Base-by-base conservation (phyloP, 2,888 invertebrate genomes). In the Omphaloscelis lunosa region DNA sequence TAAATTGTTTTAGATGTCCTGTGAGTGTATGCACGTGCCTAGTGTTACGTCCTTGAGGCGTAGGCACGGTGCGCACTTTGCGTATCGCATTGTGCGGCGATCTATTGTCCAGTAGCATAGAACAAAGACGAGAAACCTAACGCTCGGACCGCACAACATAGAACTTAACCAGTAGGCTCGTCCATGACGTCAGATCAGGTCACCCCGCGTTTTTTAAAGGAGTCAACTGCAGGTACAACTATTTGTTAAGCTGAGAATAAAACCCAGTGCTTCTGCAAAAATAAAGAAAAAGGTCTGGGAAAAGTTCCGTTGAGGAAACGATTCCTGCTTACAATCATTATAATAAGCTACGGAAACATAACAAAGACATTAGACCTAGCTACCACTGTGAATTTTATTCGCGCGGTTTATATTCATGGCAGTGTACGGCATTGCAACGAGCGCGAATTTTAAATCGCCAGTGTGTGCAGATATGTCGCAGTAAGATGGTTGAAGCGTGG, bases 91-190 rank as follows among this genome's bases (percentile, higher is more conserved):
- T 95, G 95, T 95, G 88, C 82, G 85, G 85, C 77, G 84, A 81
- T 85, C 88, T 91, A 92, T 94, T 95, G 93, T 95, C 91, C 88
- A 68, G 82, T 69, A 81, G 83, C 77, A 88, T 83, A 72, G 80
- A 86, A 95, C 94, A 95, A 95, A 92, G 93, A 89, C 84, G 75
- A 90, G 95, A 93, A 95, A 95, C 91, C 88, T 86, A 90, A 94
- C 87, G 90, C 91, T 77, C 67, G 80, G 82, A 73, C 76, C 71
- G 81, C 79, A 83, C 85, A 88, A 87, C 88, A 87, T 86, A 89
- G 85, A 83, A 90, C 84, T 74, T 58, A 78, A 80, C 84, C 75
- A 77, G 86, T 80, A 85, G 83, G 82, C 82, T 79, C 77, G 72
- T 62, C 51, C 69, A 65, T 88, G 86, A 88, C 86, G 86, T 87